phyloP scores from a whole-genome alignment of 2,888 invertebrate species.

The Polietes domitor region DNA sequence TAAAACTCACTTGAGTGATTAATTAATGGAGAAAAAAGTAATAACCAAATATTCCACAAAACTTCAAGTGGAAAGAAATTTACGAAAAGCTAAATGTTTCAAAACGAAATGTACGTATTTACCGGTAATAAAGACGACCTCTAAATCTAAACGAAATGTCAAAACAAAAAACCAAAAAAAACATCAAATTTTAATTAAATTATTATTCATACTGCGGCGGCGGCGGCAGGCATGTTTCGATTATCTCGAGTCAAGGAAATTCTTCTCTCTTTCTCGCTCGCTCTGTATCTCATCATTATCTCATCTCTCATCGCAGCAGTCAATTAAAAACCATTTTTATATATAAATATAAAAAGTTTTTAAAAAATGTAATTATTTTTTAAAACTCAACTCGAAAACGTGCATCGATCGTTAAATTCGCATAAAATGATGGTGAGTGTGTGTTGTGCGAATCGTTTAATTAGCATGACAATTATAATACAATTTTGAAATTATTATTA shows the following conservation, averaged over 20 bases:
- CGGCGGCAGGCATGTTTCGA: background rate
- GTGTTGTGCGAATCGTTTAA: conserved; percentile 17
- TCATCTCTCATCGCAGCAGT: background rate
- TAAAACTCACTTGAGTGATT: conserved; percentile 43
- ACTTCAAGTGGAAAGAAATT: conserved; percentile 22
- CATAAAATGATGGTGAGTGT: background rate
- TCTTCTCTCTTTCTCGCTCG: background rate
- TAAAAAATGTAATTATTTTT: conserved; percentile 14
- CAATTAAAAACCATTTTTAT: background rate
- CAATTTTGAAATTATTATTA: background rate
- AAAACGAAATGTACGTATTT: background rate
- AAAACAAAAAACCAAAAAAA: background rate
- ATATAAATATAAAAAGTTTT: conserved; percentile 16
- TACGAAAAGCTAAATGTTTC: conserved; percentile 1
- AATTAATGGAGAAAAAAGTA: conserved; percentile 41
- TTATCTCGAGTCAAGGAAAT: conserved; percentile 8
- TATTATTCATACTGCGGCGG: background rate
- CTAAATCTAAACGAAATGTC: conserved; percentile 16
- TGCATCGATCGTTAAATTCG: background rate
- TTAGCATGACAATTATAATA: background rate
- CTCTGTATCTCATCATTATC: too few species aligned
- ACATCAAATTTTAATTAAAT: conserved; percentile 17
- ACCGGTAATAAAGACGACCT: background rate
- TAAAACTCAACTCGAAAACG: background rate
- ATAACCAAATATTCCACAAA: background rate